phyloP scores from a whole-genome alignment of 2,797 vertebrate genomes.

The Centropyge bicolor region DNA sequence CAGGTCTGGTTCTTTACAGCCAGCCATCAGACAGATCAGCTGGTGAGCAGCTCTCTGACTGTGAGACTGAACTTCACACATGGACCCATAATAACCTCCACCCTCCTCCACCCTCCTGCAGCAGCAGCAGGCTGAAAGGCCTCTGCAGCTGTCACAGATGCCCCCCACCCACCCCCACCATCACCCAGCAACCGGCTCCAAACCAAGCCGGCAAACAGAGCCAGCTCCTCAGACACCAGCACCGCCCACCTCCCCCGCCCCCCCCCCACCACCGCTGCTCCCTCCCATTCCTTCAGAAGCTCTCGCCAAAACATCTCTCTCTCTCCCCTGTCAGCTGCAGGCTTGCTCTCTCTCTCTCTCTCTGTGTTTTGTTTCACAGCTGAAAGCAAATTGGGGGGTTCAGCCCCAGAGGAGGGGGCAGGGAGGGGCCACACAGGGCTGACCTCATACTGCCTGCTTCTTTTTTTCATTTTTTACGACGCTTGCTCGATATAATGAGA shows the following conservation, averaged over 20 bases:
- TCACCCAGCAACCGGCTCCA: slow-evolving; percentile 54
- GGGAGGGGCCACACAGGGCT: not conserved
- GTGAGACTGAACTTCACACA: slow-evolving; percentile 56
- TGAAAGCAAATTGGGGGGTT: slow-evolving; percentile 39
- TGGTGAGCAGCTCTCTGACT: slow-evolving; percentile 30
- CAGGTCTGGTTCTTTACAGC: slow-evolving; percentile 8
- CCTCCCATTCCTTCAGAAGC: slow-evolving; percentile 31
- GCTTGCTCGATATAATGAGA: slow-evolving; percentile 15
- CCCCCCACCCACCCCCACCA: slow-evolving; percentile 1
- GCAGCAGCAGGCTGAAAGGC: slow-evolving; percentile 23
- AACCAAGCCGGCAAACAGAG: slow-evolving; percentile 50
- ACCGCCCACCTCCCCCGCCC: not conserved
- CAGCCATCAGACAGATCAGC: slow-evolving; percentile 30
- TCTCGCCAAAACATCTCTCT: slow-evolving; percentile 32
- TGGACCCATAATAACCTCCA: slow-evolving; percentile 20
- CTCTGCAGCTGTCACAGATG: slow-evolving; percentile 67
- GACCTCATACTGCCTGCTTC: not conserved
- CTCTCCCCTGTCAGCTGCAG: slow-evolving; percentile 22
- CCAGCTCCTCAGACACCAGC: no score
- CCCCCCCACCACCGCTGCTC: not conserved
- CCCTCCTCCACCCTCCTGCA: not conserved
- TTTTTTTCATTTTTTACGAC: not conserved
- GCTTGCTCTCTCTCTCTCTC: not conserved
- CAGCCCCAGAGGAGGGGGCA: not conserved
- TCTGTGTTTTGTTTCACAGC: slow-evolving; percentile 49